Percentiles rank a stretch among this genome's conserved stretches.
These are phyloP conservation scores for Proisotoma minuta DNA, from an alignment of 2,888 invertebrate species.

Conservation along the genomic window DNA sequence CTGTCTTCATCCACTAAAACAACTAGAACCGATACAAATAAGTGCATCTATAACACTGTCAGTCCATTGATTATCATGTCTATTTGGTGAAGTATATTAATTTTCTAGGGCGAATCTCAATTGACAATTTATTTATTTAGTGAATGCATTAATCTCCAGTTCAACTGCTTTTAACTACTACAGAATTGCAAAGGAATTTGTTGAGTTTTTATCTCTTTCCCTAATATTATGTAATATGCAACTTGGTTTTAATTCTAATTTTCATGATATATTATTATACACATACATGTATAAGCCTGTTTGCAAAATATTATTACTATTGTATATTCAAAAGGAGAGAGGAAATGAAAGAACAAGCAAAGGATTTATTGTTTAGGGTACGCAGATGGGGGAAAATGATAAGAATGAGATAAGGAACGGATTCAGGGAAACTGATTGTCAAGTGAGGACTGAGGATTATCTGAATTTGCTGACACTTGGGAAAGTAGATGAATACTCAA, in stretches of 20 bases:
- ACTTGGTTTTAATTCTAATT: not conserved
- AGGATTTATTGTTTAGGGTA: constrained; percentile 14
- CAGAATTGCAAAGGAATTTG: not conserved
- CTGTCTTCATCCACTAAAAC: not conserved
- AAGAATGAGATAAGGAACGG: constrained; percentile 32
- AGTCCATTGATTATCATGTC: constrained; percentile 1
- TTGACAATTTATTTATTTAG: constrained; percentile 2
- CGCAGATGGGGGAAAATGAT: constrained; percentile 31
- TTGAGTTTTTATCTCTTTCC: not conserved
- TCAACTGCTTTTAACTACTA: not conserved
- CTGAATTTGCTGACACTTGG: constrained; percentile 2
- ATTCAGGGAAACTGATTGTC: constrained; percentile 12
- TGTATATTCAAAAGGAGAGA: constrained; percentile 1
- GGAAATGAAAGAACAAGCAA: not conserved
- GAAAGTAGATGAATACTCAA: not conserved
- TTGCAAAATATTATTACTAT: no score
- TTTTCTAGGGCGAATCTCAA: not conserved
- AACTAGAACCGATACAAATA: no score
- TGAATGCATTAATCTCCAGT: not conserved
- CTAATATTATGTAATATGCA: not conserved
- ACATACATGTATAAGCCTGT: no score
- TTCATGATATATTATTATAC: not conserved
- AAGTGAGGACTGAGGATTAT: constrained; percentile 12
- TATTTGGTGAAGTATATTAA: constrained; percentile 1
- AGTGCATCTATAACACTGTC: no score